Evolutionary conservation across 2,797 vertebrate genomes (phyloP).

Genomic region (Pseudomugil tenellus): DNA sequence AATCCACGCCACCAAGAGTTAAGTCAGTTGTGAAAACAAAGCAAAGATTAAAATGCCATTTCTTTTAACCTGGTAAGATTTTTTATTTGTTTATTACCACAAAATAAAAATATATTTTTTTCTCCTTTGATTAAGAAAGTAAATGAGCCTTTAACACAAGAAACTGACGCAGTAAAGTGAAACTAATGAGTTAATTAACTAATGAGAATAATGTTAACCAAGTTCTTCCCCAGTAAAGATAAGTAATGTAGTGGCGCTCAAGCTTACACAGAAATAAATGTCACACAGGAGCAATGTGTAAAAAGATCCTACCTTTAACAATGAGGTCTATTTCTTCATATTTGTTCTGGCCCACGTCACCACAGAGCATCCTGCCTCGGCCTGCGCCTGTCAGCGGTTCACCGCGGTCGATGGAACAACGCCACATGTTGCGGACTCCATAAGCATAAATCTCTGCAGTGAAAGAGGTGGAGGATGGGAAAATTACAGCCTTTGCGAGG

Average conservation of each 20-base stretch:
- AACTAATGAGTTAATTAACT: not conserved
- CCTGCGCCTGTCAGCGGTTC: constrained; percentile 75
- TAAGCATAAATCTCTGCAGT: constrained; percentile 84
- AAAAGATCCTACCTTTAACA: constrained; percentile 68
- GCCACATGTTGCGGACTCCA: constrained; percentile 89
- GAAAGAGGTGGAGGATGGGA: not conserved
- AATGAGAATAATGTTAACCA: not conserved
- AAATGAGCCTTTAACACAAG: not conserved
- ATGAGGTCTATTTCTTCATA: constrained; percentile 88
- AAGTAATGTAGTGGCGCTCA: not conserved
- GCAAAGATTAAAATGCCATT: no score
- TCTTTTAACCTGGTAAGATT: no score
- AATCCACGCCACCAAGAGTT: no score
- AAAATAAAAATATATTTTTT: no score
- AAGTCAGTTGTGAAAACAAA: no score
- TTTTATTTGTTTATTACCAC: no score
- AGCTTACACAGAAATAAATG: not conserved
- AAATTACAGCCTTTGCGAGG: not conserved
- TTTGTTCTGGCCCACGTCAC: constrained; percentile 89
- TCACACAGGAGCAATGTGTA: not conserved
- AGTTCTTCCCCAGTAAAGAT: no score
- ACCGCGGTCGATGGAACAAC: constrained; percentile 87
- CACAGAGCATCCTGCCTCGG: constrained; percentile 84
- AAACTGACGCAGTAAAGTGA: not conserved
- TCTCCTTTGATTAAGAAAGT: not conserved